Evolutionary conservation across 2,797 vertebrate genomes (phyloP).

Genomic region (Pristis pectinata): DNA sequence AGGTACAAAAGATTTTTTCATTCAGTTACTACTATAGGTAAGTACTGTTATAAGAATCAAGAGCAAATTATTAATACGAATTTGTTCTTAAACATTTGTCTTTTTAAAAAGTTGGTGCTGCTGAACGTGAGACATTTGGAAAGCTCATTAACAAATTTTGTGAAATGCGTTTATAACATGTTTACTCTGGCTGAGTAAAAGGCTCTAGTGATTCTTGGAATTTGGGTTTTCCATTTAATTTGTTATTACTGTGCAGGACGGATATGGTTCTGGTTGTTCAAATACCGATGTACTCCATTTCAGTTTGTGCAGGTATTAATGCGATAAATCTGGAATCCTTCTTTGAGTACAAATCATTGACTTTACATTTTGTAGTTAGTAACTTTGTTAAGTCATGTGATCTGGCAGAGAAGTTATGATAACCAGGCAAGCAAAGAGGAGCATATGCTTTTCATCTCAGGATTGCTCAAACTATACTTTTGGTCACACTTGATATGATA

Average conservation of each 20-base stretch:
- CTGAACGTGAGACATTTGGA: background rate
- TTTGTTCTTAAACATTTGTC: background rate
- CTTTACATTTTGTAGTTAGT: background rate
- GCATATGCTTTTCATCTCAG: background rate
- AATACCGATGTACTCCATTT: background rate
- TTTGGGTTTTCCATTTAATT: background rate
- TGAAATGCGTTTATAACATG: background rate
- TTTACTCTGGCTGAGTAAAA: background rate
- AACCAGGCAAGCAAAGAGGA: background rate
- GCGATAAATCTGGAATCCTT: background rate
- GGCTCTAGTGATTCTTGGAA: background rate
- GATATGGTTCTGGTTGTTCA: background rate
- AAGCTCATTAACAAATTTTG: background rate
- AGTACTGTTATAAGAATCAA: no score
- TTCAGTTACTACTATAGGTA: background rate
- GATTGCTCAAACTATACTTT: background rate
- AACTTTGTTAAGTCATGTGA: background rate
- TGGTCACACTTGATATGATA: background rate
- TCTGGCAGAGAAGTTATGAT: background rate
- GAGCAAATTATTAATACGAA: background rate
- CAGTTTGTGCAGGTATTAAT: background rate
- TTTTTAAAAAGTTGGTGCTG: background rate
- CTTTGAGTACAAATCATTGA: background rate
- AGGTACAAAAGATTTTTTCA: background rate
- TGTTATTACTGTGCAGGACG: background rate